Base-by-base conservation (phyloP, 92 coral and sea anemone species). In the Siderastrea radians region DNA sequence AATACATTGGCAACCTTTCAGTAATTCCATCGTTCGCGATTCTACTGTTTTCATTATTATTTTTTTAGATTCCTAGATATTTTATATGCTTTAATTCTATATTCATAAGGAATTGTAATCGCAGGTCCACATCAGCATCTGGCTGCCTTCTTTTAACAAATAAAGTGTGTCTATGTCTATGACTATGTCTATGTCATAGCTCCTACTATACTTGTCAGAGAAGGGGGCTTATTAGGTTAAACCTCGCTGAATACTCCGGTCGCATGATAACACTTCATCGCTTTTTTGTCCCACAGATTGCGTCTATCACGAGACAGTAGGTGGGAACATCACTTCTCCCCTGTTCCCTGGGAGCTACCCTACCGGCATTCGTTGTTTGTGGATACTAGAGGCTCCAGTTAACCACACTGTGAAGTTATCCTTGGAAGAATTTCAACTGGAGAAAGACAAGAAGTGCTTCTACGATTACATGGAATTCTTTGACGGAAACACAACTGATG, bases 401-500 rank as follows among this genome's bases (percentile, higher is more conserved):
- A 98, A 98, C 75, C 88, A 90, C 80, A 95, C 95, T 1, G 94
- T 98, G 57, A 90, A 76, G 50, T 91, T 96, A n/a, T 59, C 68
- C 43, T 58, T 98, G 72, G 66, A 83, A 1, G 80, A 91, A 43
- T 98, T 98, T 61, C 47, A 89, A 13, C 89, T 98, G 84, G 98
- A 98, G 50, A 60, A 79, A 58, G 99, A 98, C 91, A 98, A 98
- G 87, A 98, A 96, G 77, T 98, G 99, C 72, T 90, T 89, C 58
- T 98, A 94, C 68, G 99, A 98, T 81, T 95, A 79, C 65, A 74
- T 98, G 58, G 80, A 94, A 38, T 68, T 98, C 57, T 93, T 80
- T 48, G 91, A 93, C 47, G 96, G 96, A 4, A 79, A 84, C 84
- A 60, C 15, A 50, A 86, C 91, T 3, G 69, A 68, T 1, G 75